Conservation (phyloP, 2,113 vertebrate species). For the Neogobius melanostomus region DNA sequence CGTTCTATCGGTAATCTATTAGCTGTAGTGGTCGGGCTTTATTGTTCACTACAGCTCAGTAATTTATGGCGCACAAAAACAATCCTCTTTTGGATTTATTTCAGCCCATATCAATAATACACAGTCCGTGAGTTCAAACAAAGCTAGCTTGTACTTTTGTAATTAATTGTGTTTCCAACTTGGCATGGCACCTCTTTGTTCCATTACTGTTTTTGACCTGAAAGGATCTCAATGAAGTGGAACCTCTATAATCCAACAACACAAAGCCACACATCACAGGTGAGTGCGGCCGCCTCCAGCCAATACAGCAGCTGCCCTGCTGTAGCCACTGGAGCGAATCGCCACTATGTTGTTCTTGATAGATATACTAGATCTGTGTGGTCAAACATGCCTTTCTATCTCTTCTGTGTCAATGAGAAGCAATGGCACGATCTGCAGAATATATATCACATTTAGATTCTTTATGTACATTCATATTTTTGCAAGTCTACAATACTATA, state of each 20-base stretch:
- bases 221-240: constrained; percentile 1
- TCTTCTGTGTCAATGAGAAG: background rate
- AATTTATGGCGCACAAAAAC: background rate
- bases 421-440: background rate
- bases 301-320: background rate
- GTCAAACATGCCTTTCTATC: constrained; percentile 25
- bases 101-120: background rate
- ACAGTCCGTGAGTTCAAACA: background rate
- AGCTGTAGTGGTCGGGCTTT: background rate
- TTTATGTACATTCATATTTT: too few relatives aligned
- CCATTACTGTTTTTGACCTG: constrained; percentile 9
- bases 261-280: background rate
- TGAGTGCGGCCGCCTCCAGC: constrained; percentile 2
- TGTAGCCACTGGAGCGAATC: constrained; percentile 14
- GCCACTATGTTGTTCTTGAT: background rate
- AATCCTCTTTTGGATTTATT: background rate
- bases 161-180: constrained; percentile 1
- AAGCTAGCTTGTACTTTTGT: background rate
- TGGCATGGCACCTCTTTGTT: background rate
- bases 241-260: constrained; percentile 5
- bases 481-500: too few relatives aligned
- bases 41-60: background rate
- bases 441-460: too few relatives aligned
- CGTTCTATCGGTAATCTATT: too few relatives aligned
- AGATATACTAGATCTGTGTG: constrained; percentile 39